Evolutionary conservation across 1,140 invertebrate species (phyloP), one percentile per base, ranked within the genome.

Genomic region (Sycophila sp.): DNA sequence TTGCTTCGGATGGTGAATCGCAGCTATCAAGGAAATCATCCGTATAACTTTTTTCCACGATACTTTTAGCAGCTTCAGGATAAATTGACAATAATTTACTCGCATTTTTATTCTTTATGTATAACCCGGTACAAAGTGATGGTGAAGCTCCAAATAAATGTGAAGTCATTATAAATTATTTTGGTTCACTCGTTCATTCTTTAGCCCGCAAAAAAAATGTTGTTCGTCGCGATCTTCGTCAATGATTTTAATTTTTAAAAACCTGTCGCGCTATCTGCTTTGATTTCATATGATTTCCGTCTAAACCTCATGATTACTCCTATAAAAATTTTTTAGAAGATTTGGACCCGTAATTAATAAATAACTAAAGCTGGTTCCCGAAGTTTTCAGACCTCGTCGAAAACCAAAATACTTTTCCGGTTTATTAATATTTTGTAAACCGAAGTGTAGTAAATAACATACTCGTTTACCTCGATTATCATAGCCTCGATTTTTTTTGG

Each of bases 21-120:
- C 19, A 22, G 26, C 49, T 24, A 7, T 22, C 49, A 8, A 51
- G 24, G 26, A 22, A 51, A 51, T 51, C 49, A 51, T 51, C 49
- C 49, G 26, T 51, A 28, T 51, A 4, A 10, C 4, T 42, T n/a
- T 13, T 13, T 13, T 13, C 42, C 45, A 2, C 38, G n/a, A 17
- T 7, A 0, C 42, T 45, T 28, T 83, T 81, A n/a, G n/a, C n/a
- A n/a, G n/a, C n/a, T n/a, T n/a, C 26, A 56, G 38, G n/a, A n/a
- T n/a, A n/a, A n/a, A n/a, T n/a, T n/a, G n/a, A n/a, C n/a, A n/a
- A n/a, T n/a, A n/a, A n/a, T n/a, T n/a, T n/a, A n/a, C n/a, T n/a
- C n/a, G n/a, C n/a, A n/a, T n/a, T n/a, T n/a, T n/a, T n/a, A n/a
- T 82, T 73, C 10, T 76, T 69, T 0, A 83, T 72, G 60, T 67